Evolutionary conservation across 2,888 invertebrate species (phyloP), one percentile per base, ranked within the genome.

Genomic region (Ophion costatus): DNA sequence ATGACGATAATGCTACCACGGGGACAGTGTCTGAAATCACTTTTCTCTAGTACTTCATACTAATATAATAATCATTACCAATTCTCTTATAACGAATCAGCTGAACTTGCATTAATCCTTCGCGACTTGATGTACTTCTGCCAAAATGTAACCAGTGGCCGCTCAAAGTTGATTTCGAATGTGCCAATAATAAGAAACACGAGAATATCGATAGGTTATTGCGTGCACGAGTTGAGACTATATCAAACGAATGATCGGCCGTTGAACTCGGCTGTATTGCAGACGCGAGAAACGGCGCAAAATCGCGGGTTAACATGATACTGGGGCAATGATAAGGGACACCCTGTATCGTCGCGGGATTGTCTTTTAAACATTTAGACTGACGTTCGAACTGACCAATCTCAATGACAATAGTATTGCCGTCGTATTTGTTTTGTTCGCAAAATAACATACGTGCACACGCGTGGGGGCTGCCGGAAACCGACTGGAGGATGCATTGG

Each of bases 361-460:
- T 83, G 86, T 81, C 85, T 83, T 88, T 86, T 91, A 91, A 91
- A 91, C 90, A 91, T 91, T 91, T 91, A 90, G 89, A 88, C 89
- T 89, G 20, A 66, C 56, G 29, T 29, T 84, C 64, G 88, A 88
- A 89, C 89, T 90, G 91, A 92, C 92, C 92, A 82, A 79, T 77
- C 88, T 80, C 87, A 91, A 90, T 79, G 70, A 83, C 76, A 85
- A 80, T 81, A 82, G 78, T 71, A 59, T 59, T 59, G 20, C 20
- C 5, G 70, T 89, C 87, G 85, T 57, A 80, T 82, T 66, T 10
- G 9, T 51, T 57, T 57, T 11, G n/a, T 75, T 64, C 67, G 76
- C 61, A 38, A 9, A 29, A 9, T 77, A 70, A 7, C 42, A 24
- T 10, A 51, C 22, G n/a, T 24, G 22, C 45, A 56, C 11, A 61